phyloP scores from a whole-genome alignment of 2,797 vertebrate genomes.

The Gymnocypris eckloni region DNA sequence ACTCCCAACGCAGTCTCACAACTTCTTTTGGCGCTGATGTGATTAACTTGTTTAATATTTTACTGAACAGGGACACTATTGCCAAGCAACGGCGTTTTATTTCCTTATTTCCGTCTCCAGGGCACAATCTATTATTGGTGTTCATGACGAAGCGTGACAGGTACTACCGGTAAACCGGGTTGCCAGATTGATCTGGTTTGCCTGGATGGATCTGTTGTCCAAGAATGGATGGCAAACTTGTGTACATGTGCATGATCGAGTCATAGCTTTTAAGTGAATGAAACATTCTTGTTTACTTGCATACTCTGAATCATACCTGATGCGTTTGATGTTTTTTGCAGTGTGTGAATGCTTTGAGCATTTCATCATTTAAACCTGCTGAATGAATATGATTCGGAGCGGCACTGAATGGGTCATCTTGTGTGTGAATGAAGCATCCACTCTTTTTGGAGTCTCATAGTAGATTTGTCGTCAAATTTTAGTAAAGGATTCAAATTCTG shows the following conservation, averaged over 20 bases:
- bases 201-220: conserved; percentile 13
- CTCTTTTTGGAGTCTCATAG: background rate
- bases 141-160: conserved; percentile 36
- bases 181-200: conserved; percentile 42
- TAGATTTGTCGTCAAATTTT: background rate
- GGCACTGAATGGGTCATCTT: background rate
- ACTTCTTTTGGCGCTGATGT: conserved; percentile 7
- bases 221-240: background rate
- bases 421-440: background rate
- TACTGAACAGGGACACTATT: conserved; percentile 23
- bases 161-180: conserved; percentile 18
- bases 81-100: conserved; percentile 38
- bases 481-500: background rate
- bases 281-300: background rate
- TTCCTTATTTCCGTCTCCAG: conserved; percentile 32
- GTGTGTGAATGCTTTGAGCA: background rate
- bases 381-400: background rate
- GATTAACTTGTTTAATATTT: conserved; percentile 51
- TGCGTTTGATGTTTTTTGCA: background rate
- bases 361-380: background rate
- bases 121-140: conserved; percentile 29
- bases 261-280: background rate
- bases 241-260: background rate
- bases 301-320: background rate
- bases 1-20: background rate